Percentiles rank a stretch among this genome's conserved stretches.
Evolutionary conservation across 2,888 invertebrate genomes (phyloP).

Genomic region (Hyles lineata): DNA sequence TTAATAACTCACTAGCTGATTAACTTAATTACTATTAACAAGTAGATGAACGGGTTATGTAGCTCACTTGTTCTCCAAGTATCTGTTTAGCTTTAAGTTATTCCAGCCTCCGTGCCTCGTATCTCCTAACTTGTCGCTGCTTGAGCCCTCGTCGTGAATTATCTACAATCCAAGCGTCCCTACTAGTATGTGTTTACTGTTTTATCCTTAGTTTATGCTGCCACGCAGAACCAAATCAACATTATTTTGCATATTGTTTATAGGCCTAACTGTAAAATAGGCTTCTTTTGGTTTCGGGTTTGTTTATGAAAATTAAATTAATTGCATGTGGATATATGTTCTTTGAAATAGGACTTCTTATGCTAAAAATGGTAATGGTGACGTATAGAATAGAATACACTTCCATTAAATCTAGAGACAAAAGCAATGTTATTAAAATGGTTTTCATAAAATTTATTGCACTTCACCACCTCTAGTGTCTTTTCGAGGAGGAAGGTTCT

Average conservation of each 20-base stretch:
- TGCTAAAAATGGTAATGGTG: too few species aligned
- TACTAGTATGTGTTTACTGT: too few species aligned
- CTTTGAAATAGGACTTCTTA: too few species aligned
- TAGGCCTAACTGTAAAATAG: too few species aligned
- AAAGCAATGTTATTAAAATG: neutral
- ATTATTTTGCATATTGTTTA: too few species aligned
- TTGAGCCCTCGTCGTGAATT: constrained; percentile 8
- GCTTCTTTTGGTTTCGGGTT: too few species aligned
- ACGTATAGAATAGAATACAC: too few species aligned
- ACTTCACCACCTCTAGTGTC: neutral
- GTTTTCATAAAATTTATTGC: neutral
- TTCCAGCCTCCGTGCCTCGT: neutral
- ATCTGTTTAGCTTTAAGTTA: constrained; percentile 1
- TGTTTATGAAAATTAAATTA: too few species aligned
- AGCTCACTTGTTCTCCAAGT: neutral
- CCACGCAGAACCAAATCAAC: too few species aligned
- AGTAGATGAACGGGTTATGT: constrained; percentile 13
- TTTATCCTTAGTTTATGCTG: too few species aligned
- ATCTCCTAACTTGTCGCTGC: neutral
- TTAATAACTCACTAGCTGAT: constrained; percentile 29
- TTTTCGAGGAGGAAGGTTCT: constrained; percentile 27
- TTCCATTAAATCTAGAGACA: too few species aligned
- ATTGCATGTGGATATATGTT: too few species aligned
- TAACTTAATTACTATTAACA: constrained; percentile 26
- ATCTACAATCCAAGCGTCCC: neutral